These are phyloP conservation scores for Actenoides lindsayi DNA, from an alignment of 2,113 vertebrate species.

Conservation along the genomic window DNA sequence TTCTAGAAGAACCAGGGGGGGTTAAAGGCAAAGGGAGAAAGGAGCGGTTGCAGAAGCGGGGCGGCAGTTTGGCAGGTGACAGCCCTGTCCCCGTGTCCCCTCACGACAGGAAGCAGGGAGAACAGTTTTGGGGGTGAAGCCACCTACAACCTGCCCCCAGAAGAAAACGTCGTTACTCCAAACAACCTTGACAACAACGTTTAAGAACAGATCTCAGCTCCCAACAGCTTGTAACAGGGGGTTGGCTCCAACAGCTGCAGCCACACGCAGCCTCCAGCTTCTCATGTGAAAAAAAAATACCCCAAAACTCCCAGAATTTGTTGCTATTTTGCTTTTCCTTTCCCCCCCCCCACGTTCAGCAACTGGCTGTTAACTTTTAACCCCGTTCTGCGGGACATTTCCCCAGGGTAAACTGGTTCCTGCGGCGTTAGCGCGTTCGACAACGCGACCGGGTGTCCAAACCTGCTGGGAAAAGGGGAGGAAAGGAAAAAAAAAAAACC, in stretches of 20 bases:
- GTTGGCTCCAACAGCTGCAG: neutral
- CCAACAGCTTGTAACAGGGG: too few species aligned
- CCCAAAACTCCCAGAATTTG: neutral
- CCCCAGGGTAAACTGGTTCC: neutral
- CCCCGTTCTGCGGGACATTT: neutral
- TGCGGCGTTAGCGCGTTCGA: neutral
- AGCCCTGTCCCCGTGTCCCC: too few species aligned
- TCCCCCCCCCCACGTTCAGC: neutral
- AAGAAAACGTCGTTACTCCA: neutral
- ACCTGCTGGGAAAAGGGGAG: too few species aligned
- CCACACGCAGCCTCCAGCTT: accelerated
- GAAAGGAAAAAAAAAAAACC: too few species aligned
- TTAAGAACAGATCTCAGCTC: too few species aligned
- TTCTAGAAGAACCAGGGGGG: too few species aligned
- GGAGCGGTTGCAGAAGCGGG: too few species aligned
- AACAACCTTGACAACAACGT: too few species aligned
- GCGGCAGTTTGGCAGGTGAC: too few species aligned
- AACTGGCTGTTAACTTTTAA: neutral
- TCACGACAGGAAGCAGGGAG: too few species aligned
- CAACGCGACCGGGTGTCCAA: neutral
- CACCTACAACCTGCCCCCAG: neutral
- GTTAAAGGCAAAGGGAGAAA: too few species aligned
- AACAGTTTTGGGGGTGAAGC: too few species aligned
- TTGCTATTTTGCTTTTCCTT: neutral
- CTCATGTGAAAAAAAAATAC: neutral